Conservation (phyloP, 2,113 vertebrate genomes). For the Tympanuchus pallidicinctus region DNA sequence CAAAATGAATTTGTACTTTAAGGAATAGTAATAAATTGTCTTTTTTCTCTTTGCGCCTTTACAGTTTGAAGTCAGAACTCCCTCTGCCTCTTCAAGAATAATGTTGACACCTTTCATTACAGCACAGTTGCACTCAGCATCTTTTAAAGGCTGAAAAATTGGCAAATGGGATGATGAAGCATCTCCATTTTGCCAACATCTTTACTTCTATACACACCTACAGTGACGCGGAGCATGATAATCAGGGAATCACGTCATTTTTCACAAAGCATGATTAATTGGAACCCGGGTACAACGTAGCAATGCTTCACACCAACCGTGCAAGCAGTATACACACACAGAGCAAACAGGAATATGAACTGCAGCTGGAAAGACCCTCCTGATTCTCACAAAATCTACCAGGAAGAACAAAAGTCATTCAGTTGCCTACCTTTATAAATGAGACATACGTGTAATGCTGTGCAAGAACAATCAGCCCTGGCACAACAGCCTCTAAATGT, state of each 20-base stretch:
- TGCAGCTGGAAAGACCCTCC: not conserved
- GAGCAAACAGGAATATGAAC: not conserved
- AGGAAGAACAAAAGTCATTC: not conserved
- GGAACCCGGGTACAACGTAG: not conserved
- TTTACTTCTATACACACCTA: not conserved
- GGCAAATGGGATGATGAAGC: not conserved
- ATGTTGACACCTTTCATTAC: not conserved
- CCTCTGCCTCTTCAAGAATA: not conserved
- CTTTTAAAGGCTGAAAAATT: not conserved
- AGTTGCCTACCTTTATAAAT: not conserved
- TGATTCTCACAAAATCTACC: not conserved
- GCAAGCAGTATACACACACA: not conserved
- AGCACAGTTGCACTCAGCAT: not conserved
- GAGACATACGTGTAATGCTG: not conserved
- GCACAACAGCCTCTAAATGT: slow-evolving; percentile 14
- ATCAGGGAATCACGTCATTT: not conserved
- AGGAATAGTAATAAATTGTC: not conserved
- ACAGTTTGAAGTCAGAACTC: not conserved
- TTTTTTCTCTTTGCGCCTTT: not conserved
- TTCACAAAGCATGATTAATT: not conserved
- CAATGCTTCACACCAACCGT: not conserved
- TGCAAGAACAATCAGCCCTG: not conserved
- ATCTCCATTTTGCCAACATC: not conserved
- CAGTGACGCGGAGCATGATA: not conserved
- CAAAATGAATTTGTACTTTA: not conserved